phyloP scores from a whole-genome alignment of 2,888 invertebrate species.

The Eilema depressum region DNA sequence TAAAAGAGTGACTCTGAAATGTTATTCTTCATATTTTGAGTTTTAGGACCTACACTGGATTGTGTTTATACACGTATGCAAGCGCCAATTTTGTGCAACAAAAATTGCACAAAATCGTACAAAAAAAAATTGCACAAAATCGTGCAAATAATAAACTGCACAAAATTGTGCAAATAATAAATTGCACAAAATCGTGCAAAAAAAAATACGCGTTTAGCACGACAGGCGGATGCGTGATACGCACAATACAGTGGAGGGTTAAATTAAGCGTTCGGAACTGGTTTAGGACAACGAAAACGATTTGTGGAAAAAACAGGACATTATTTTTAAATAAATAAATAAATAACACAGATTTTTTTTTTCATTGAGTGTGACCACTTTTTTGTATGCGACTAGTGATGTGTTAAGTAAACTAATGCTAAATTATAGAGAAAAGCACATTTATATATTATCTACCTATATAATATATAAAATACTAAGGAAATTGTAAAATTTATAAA shows the following conservation, averaged over 20 bases:
- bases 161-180: no score
- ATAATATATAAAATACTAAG: conserved; percentile 62
- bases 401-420: conserved; percentile 52
- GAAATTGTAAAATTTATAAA: conserved; percentile 76
- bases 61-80: no score
- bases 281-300: conserved; percentile 58
- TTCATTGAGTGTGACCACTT: conserved; percentile 21
- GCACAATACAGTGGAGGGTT: no score
- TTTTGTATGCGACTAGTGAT: conserved; percentile 35
- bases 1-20: conserved; percentile 67
- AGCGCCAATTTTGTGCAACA: no score
- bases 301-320: conserved; percentile 17
- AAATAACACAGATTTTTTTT: conserved; percentile 21
- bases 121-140: no score
- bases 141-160: no score
- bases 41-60: conserved; percentile 20
- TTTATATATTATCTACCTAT: conserved; percentile 64
- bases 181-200: no score
- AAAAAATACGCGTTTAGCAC: no score
- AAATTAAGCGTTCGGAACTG: conserved; percentile 53
- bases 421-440: conserved; percentile 59
- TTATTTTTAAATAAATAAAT: conserved; percentile 20
- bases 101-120: no score
- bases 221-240: no score
- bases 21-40: conserved; percentile 70